These are phyloP conservation scores for Dicerorhinus sumatrensis DNA, from an alignment of 2,113 vertebrate species.

Conservation along the genomic window DNA sequence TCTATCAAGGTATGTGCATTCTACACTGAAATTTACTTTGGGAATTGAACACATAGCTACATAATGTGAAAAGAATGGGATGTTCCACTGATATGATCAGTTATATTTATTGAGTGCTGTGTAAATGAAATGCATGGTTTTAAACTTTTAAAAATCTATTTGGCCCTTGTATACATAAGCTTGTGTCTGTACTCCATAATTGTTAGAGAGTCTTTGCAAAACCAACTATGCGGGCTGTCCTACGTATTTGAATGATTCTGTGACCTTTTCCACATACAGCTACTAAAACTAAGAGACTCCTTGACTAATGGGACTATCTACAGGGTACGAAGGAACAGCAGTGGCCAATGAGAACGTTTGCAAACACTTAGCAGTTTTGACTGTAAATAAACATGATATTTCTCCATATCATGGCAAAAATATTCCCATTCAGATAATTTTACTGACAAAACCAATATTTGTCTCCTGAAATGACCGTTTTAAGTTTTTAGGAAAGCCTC, in stretches of 20 bases:
- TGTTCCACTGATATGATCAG: neutral
- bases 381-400: slow-evolving; percentile 3
- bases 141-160: neutral
- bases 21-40: slow-evolving; percentile 59
- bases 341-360: neutral
- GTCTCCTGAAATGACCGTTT: slow-evolving; percentile 31
- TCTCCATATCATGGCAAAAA: slow-evolving; percentile 36
- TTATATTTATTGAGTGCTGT: slow-evolving; percentile 21
- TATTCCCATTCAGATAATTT: slow-evolving; percentile 39
- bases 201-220: slow-evolving; percentile 38
- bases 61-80: slow-evolving; percentile 19
- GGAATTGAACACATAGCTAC: slow-evolving; percentile 6
- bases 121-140: slow-evolving; percentile 49
- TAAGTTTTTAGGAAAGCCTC: slow-evolving; percentile 18
- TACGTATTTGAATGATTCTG: slow-evolving; percentile 22
- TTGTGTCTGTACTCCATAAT: neutral
- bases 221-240: neutral
- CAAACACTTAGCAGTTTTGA: slow-evolving; percentile 45
- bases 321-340: neutral
- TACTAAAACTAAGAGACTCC: slow-evolving; percentile 19
- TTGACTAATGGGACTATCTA: slow-evolving; percentile 2
- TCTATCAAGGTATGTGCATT: slow-evolving; percentile 76
- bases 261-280: slow-evolving; percentile 42
- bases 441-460: slow-evolving; percentile 38
- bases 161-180: neutral